phyloP scores from a whole-genome alignment of 2,113 vertebrate genomes.

The Alouatta palliata region DNA sequence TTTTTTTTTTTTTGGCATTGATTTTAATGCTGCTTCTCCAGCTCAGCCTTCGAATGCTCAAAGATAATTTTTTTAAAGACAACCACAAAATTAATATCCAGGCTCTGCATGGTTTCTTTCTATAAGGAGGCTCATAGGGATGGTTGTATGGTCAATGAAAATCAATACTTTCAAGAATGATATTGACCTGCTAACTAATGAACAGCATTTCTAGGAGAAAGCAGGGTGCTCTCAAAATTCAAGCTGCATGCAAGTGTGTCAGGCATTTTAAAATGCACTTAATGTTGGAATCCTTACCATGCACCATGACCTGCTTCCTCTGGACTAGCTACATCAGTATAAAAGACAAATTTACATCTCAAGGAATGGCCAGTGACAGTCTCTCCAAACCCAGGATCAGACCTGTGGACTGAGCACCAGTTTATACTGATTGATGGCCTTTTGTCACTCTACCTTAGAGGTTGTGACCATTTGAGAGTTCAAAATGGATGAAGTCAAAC shows the following conservation, averaged over 20 bases:
- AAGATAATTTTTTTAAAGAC: not conserved
- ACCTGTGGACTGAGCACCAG: conserved; percentile 57
- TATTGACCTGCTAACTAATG: not conserved
- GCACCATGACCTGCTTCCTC: not conserved
- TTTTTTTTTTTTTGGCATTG: not conserved
- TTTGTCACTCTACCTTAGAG: conserved; percentile 85
- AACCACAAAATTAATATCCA: not conserved
- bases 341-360: conserved; percentile 68
- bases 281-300: not conserved
- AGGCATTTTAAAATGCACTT: not conserved
- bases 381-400: conserved; percentile 51
- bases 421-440: conserved; percentile 86
- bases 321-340: not conserved
- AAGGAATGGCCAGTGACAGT: conserved; percentile 49
- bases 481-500: conserved; percentile 82
- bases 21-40: conserved; percentile 11
- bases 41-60: not conserved
- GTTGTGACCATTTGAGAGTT: conserved; percentile 82
- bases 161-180: not conserved
- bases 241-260: not conserved
- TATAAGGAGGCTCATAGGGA: not conserved
- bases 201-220: not conserved
- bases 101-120: not conserved
- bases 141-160: not conserved
- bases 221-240: not conserved